A percentile compares a stretch with the other conserved stretches of the same genome.
Evolutionary conservation across 2,888 invertebrate genomes (phyloP).

Genomic region (Calameuta idolon): DNA sequence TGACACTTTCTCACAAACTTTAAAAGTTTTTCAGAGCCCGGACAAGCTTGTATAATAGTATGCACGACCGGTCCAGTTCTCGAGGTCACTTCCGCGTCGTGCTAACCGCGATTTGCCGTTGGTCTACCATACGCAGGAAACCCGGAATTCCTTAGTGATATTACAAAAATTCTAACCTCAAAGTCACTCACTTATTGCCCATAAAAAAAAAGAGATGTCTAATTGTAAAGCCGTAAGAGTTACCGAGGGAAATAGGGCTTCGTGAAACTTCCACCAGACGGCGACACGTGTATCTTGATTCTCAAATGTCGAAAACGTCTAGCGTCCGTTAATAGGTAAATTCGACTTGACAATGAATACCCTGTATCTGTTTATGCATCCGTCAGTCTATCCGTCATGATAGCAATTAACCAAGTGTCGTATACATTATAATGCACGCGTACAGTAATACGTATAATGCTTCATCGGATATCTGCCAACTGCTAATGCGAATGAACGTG

Average conservation of each 20-base stretch:
- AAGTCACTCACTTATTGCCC: conserved; percentile 44
- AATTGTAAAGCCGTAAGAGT: no score
- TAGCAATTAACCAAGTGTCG: conserved; percentile 45
- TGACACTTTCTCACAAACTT: conserved; percentile 58
- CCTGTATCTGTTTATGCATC: conserved; percentile 27
- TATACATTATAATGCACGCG: conserved; percentile 32
- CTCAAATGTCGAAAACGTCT: no score
- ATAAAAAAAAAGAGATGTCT: conserved; percentile 26
- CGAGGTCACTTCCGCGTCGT: conserved; percentile 46
- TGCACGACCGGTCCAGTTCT: conserved; percentile 41
- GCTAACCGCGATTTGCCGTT: background rate
- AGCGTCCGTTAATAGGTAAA: no score
- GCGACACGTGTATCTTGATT: no score
- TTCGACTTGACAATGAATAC: no score
- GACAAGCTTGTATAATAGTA: conserved; percentile 35
- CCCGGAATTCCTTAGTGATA: background rate
- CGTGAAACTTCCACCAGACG: no score
- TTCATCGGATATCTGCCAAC: conserved; percentile 16
- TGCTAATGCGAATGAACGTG: background rate
- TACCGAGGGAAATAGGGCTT: no score
- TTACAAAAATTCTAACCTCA: conserved; percentile 21
- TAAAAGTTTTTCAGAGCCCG: conserved; percentile 42
- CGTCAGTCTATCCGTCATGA: conserved; percentile 34
- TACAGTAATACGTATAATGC: no score
- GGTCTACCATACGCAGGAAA: background rate